These are phyloP conservation scores for Cephalotes varians DNA, from an alignment of 2,888 invertebrate genomes.

Conservation along the genomic window DNA sequence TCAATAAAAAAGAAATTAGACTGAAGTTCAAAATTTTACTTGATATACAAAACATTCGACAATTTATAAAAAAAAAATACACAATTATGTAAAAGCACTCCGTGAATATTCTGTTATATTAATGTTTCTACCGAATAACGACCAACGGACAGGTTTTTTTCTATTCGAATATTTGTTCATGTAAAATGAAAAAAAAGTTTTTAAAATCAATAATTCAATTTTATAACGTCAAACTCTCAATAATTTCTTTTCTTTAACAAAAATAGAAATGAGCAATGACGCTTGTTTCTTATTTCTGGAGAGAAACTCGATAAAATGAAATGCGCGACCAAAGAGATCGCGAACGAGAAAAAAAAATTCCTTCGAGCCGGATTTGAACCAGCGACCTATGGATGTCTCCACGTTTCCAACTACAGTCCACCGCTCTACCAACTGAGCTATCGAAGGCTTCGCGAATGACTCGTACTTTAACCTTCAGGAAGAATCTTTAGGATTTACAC, in stretches of 20 bases:
- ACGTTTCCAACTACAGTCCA: conserved; percentile 84
- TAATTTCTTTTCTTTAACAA: not conserved
- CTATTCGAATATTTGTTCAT: not conserved
- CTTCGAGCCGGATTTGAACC: conserved; percentile 85
- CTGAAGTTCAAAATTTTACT: not conserved
- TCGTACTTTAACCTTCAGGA: conserved; percentile 20
- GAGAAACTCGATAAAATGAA: not conserved
- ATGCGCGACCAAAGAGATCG: not conserved
- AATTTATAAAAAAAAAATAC: not conserved
- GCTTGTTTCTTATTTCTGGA: not conserved
- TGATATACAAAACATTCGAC: not conserved
- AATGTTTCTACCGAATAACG: not conserved
- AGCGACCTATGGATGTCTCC: conserved; percentile 84
- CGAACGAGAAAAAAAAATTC: conserved; percentile 70
- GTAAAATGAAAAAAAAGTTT: conserved; percentile 4
- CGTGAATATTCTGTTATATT: not conserved
- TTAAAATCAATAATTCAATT: not conserved
- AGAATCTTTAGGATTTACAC: not conserved
- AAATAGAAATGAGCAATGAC: not conserved
- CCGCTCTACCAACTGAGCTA: conserved; percentile 86
- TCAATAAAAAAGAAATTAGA: not conserved
- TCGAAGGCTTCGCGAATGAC: conserved; percentile 79
- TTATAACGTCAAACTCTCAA: not conserved
- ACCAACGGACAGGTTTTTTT: not conserved
- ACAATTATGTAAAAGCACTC: not conserved